Evolutionary conservation across 53 echinoderm and acorn worm species (phyloP).

Genomic region (Stichopus horrens): DNA sequence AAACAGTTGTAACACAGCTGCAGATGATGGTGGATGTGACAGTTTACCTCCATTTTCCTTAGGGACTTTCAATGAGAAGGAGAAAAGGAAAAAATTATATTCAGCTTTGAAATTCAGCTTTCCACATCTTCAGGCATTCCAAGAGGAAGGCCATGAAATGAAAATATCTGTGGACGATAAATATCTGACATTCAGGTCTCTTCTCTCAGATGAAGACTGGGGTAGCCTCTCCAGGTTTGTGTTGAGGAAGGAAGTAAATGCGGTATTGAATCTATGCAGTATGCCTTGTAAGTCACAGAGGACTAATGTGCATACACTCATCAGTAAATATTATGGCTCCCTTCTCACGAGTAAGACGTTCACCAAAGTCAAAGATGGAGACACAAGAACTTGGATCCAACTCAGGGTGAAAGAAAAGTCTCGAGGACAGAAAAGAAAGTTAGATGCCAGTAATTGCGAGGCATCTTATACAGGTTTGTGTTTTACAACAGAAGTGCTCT

Average conservation of each 20-base stretch:
- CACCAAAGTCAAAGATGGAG: background rate
- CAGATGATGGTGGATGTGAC: background rate
- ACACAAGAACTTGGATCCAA: conserved; percentile 1
- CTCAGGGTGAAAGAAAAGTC: conserved; percentile 39
- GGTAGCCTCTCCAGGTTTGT: conserved; percentile 58
- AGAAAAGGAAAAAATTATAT: conserved; percentile 15
- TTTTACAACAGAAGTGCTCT: background rate
- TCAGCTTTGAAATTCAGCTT: conserved; percentile 39
- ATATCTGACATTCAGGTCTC: conserved; percentile 45
- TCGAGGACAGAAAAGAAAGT: conserved; percentile 61
- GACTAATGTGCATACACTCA: conserved; percentile 64
- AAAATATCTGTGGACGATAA: conserved; percentile 46
- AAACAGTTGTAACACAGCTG: no score
- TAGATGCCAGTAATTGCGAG: background rate
- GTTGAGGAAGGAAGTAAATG: conserved; percentile 44
- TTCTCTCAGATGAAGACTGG: conserved; percentile 28
- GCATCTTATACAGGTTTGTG: background rate
- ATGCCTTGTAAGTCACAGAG: conserved; percentile 55
- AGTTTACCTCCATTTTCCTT: background rate
- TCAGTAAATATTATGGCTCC: conserved; percentile 75
- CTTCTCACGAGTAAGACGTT: conserved; percentile 79
- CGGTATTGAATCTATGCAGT: conserved; percentile 42
- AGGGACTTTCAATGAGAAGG: conserved; percentile 29
- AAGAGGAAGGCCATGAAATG: conserved; percentile 52
- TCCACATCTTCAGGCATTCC: conserved; percentile 54